Conservation (phyloP, 1,140 invertebrate species). For the Hycleus cichorii region DNA sequence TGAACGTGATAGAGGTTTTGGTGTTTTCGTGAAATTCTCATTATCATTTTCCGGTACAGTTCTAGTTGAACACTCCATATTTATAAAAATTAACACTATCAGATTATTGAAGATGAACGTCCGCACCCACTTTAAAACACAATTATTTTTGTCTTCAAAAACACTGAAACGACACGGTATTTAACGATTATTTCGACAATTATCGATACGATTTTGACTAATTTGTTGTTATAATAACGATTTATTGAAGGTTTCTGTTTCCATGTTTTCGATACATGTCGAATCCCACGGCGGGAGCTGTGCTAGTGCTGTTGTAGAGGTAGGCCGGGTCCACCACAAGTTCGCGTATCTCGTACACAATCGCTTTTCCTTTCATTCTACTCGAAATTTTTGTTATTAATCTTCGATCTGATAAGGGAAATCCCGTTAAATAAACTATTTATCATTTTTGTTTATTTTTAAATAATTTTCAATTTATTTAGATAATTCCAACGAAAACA, state of each 20-base stretch:
- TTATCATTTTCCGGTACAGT: constrained; percentile 17
- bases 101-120: not conserved
- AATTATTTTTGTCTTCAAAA: constrained; percentile 1
- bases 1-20: constrained; percentile 38
- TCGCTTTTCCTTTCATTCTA: too few species aligned
- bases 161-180: not conserved
- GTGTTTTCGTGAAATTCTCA: constrained; percentile 37
- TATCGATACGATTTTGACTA: not conserved
- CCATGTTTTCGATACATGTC: too few species aligned
- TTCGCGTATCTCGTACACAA: too few species aligned
- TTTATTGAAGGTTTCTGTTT: not conserved
- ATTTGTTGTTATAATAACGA: not conserved
- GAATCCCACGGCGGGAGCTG: too few species aligned
- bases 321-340: too few species aligned
- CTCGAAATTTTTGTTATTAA: too few species aligned
- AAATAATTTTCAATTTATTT: too few species aligned
- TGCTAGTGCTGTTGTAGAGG: too few species aligned
- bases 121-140: constrained; percentile 3
- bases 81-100: not conserved
- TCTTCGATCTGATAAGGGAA: too few species aligned
- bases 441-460: too few species aligned
- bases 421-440: too few species aligned
- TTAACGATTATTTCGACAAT: not conserved
- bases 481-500: too few species aligned
- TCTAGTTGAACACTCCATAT: constrained; percentile 18